Conservation (phyloP, 2,888 invertebrate genomes). For the Brenthis ino region DNA sequence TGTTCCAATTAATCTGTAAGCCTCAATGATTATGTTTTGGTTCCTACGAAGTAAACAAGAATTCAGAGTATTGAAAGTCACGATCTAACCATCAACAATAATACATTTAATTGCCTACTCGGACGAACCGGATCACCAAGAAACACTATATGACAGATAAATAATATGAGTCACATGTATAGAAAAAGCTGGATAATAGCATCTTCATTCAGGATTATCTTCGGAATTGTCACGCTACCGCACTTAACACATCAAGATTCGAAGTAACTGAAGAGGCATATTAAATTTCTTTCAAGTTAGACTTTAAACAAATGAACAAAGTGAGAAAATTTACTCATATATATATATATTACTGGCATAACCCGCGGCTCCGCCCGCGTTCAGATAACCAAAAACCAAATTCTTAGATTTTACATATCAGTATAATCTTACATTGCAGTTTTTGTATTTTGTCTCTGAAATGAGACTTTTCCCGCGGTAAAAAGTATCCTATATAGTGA, state of each 20-base stretch:
- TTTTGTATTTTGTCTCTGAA: no score
- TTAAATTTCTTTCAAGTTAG: not conserved
- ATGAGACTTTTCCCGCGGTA: no score
- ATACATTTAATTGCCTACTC: slow-evolving; percentile 14
- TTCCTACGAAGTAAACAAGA: slow-evolving; percentile 1
- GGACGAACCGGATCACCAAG: slow-evolving; percentile 8
- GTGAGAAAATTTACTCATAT: no score
- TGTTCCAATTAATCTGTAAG: no score
- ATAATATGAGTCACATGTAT: slow-evolving; percentile 6
- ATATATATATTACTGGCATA: no score
- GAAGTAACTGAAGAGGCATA: not conserved
- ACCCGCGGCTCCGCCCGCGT: no score
- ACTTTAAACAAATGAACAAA: no score
- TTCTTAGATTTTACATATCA: no score
- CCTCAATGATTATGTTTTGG: no score
- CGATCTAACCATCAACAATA: slow-evolving; percentile 13
- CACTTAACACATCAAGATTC: not conserved
- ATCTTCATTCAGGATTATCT: slow-evolving; percentile 15
- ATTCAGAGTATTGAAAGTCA: slow-evolving; percentile 10
- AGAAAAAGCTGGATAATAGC: slow-evolving; percentile 12
- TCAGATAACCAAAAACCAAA: no score
- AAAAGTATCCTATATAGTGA: no score
- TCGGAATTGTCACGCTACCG: not conserved
- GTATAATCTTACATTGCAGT: no score
- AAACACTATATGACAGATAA: slow-evolving; percentile 5